These are phyloP conservation scores for Brachypteracias leptosomus DNA, from an alignment of 2,113 vertebrate genomes.

Conservation along the genomic window DNA sequence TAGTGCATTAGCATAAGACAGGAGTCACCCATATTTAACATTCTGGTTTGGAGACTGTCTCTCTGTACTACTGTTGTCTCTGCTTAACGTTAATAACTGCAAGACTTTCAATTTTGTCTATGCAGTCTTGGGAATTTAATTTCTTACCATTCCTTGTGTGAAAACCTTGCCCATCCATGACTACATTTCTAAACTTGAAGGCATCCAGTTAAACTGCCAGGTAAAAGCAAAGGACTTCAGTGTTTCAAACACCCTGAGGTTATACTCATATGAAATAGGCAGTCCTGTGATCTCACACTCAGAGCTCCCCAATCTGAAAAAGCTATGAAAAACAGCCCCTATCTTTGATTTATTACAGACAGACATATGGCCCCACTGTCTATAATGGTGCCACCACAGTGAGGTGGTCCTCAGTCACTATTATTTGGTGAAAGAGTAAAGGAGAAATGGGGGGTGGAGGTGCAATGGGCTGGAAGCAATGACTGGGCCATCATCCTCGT, in stretches of 20 bases:
- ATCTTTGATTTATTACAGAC: not conserved
- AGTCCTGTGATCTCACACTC: not conserved
- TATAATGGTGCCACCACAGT: not conserved
- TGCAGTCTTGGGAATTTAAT: not conserved
- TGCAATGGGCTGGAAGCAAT: too few relatives aligned
- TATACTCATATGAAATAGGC: not conserved
- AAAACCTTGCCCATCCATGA: not conserved
- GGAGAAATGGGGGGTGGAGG: not conserved
- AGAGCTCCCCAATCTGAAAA: not conserved
- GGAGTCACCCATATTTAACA: not conserved
- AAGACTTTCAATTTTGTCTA: not conserved
- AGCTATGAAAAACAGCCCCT: not conserved
- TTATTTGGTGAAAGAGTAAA: not conserved
- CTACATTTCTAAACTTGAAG: not conserved
- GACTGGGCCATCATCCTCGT: accelerated
- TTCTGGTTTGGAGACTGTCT: not conserved
- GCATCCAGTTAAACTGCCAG: not conserved
- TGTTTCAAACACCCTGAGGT: not conserved
- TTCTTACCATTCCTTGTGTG: not conserved
- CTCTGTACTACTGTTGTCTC: not conserved
- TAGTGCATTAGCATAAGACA: not conserved
- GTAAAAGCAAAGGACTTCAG: not conserved
- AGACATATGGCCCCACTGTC: too few relatives aligned
- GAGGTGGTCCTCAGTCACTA: not conserved
- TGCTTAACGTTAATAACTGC: not conserved